Conservation (phyloP, 1,140 invertebrate species). For the Drosophila busckii region DNA sequence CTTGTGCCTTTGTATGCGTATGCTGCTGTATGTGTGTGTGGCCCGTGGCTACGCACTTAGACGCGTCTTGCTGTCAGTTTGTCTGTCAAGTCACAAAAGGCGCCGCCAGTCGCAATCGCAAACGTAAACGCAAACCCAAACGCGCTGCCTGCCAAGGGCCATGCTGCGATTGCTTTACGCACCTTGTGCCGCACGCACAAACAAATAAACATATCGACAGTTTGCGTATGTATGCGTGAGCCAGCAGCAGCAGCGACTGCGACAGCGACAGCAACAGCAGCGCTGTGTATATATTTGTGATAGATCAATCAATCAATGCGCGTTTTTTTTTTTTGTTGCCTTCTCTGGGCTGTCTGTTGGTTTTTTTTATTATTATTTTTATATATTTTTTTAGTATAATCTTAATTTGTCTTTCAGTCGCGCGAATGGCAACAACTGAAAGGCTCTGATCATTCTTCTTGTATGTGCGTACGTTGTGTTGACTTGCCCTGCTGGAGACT, state of each 20-base stretch:
- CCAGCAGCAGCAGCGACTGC: too few relatives aligned
- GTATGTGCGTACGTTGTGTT: slow-evolving; percentile 47
- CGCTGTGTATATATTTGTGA: slow-evolving; percentile 53
- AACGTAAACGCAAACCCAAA: slow-evolving; percentile 25
- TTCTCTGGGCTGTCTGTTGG: slow-evolving; percentile 23
- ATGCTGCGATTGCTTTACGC: slow-evolving; percentile 1
- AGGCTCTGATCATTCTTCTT: slow-evolving; percentile 67
- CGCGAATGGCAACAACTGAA: slow-evolving; percentile 58
- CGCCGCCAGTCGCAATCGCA: slow-evolving; percentile 44
- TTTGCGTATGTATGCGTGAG: background rate
- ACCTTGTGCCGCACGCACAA: slow-evolving; percentile 2
- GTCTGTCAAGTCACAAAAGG: slow-evolving; percentile 74
- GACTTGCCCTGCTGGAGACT: slow-evolving; percentile 16
- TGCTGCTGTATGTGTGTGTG: slow-evolving; percentile 16
- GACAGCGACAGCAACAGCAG: too few relatives aligned
- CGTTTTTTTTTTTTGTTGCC: slow-evolving; percentile 22
- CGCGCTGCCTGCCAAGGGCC: slow-evolving; percentile 17
- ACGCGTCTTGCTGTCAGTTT: slow-evolving; percentile 68
- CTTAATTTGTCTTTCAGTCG: slow-evolving; percentile 75
- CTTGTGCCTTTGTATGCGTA: slow-evolving; percentile 15
- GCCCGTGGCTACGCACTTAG: slow-evolving; percentile 10
- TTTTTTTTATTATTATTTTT: slow-evolving; percentile 65
- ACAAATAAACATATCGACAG: background rate
- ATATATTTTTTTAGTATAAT: slow-evolving; percentile 67
- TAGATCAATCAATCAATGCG: slow-evolving; percentile 76